Base-by-base conservation (phyloP, 2,113 vertebrate species). In the Melanocharis versteri region DNA sequence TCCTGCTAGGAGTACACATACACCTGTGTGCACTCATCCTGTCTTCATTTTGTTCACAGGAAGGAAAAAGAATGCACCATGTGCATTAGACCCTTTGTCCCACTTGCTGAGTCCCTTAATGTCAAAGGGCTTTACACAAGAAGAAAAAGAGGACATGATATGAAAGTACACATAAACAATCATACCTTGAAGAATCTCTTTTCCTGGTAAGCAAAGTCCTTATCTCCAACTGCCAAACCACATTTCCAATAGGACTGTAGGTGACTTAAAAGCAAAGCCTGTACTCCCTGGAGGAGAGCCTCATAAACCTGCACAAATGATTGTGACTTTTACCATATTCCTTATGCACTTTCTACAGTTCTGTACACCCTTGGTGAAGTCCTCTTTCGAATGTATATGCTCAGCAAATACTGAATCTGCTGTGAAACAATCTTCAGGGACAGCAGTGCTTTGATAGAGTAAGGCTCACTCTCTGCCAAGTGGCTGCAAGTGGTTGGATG, bases 131-230 rank as follows among this genome's bases (percentile, higher is more conserved):
- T 84, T 77, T 24, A 66, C 21, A 22, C 39, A 31, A 42, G 78
- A 68, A 44, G 51, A 58, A 64, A 70, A 86, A 50, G 33, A 76
- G 66, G 45, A 53, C 1, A 1, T 19, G 73, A 79, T 60, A 77
- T 60, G 24, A 86, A 91, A 48, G 78, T 51, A 60, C 60, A 89
- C 65, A 53, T 14, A 37, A 89, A 60, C 44, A 66, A 94, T 31
- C 0, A 5, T 24, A 84, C 56, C 53, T 91, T 5, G 3, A 91
- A 85, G 53, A 68, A 61, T 61, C 72, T 48, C 3, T 77, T 79
- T 90, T 92, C 71, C 85, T 85, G 66, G 82, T 95, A 90, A 92
- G 84, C 70, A 61, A 89, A 89, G 56, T 79, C 64, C 61, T 76
- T 75, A 78, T 65, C 69, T 87, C 64, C 6, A 33, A 45, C 89